Conservation (phyloP, 2,113 vertebrate genomes). For the Pyxicephalus adspersus region DNA sequence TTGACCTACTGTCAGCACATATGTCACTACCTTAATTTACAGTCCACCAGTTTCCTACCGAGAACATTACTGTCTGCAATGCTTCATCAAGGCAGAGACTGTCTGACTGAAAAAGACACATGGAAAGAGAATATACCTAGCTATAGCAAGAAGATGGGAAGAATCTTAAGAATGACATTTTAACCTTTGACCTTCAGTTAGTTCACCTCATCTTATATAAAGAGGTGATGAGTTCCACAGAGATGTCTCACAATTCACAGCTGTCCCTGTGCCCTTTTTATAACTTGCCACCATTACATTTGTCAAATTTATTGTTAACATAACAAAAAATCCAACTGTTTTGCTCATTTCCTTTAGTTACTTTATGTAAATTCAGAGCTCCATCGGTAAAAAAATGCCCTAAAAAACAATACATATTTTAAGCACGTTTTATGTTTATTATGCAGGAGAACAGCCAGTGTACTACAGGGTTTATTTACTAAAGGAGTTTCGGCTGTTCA, state of each 20-base stretch:
- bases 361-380: not conserved
- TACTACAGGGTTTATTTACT: too few relatives aligned
- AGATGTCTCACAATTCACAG: conserved; percentile 59
- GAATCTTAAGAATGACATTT: conserved; percentile 33
- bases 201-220: conserved; percentile 18
- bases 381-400: not conserved
- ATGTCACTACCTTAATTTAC: too few relatives aligned
- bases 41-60: not conserved
- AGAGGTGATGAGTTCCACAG: conserved; percentile 59
- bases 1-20: conserved; percentile 3
- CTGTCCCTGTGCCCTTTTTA: conserved; percentile 33
- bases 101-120: conserved; percentile 62
- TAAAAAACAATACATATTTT: too few relatives aligned
- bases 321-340: not conserved
- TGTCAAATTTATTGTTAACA: conserved; percentile 38
- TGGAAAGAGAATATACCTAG: conserved; percentile 36
- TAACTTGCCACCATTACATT: conserved; percentile 1
- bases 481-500: too few relatives aligned
- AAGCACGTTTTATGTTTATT: too few relatives aligned
- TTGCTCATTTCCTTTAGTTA: not conserved
- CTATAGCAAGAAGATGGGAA: fast-evolving
- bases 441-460: too few relatives aligned
- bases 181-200: conserved; percentile 43
- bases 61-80: conserved; percentile 25
- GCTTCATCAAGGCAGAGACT: not conserved